These are phyloP conservation scores for Zingel zingel DNA, from an alignment of 2,113 vertebrate species.

Conservation along the genomic window DNA sequence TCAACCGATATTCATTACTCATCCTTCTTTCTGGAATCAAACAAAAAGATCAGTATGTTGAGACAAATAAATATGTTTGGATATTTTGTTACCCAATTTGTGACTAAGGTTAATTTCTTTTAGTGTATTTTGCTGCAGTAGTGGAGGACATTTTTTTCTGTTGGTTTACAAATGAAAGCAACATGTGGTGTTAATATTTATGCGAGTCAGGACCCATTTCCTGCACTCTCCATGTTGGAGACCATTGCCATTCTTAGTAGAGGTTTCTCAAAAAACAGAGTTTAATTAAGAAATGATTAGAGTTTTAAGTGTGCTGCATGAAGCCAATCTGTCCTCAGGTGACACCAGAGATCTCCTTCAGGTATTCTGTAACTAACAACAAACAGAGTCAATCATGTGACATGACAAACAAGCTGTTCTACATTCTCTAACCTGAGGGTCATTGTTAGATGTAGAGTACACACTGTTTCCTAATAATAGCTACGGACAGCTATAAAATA, in stretches of 20 bases:
- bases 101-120: neutral
- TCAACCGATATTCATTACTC: neutral
- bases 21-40: neutral
- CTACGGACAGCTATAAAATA: neutral
- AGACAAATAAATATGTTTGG: neutral
- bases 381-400: neutral
- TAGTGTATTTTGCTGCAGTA: neutral
- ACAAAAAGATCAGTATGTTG: neutral
- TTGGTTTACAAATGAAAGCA: neutral
- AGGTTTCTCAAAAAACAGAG: neutral
- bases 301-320: neutral
- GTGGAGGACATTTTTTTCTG: neutral
- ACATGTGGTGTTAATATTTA: neutral
- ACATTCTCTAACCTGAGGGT: neutral
- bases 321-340: neutral
- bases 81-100: neutral
- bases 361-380: neutral
- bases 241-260: neutral
- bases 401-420: neutral
- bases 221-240: neutral
- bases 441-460: neutral
- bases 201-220: neutral
- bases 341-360: conserved; percentile 1
- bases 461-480: neutral
- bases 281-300: neutral